phyloP scores from a whole-genome alignment of 2,797 vertebrate genomes.

The Amblyopsis hoosieri region DNA sequence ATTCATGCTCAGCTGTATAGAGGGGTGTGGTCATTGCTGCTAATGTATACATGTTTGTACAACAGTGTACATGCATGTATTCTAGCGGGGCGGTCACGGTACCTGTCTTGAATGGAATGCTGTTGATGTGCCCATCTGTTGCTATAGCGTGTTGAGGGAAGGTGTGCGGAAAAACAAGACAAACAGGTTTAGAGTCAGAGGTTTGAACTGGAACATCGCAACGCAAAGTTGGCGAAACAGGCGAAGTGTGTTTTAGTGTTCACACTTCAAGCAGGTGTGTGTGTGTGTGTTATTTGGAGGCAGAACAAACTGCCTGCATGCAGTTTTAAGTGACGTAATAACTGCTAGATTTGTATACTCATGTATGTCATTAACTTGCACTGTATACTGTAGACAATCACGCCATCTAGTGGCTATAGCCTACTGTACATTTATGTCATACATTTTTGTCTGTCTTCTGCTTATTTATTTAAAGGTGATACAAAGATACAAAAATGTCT shows the following conservation, averaged over 20 bases:
- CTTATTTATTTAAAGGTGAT: constrained; percentile 34
- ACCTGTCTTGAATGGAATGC: constrained; percentile 41
- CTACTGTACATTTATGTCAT: not conserved
- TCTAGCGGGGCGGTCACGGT: constrained; percentile 7
- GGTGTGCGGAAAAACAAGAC: constrained; percentile 70
- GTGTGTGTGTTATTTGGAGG: not conserved
- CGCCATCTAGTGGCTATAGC: constrained; percentile 46
- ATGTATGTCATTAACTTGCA: too few relatives aligned
- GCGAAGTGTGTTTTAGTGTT: too few relatives aligned
- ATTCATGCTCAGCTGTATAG: not conserved
- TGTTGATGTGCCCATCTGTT: constrained; percentile 32
- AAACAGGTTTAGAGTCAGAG: constrained; percentile 69
- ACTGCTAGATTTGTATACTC: too few relatives aligned
- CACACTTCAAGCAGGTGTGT: not conserved
- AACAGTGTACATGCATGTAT: not conserved
- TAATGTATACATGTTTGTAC: not conserved
- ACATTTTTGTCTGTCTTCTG: constrained; percentile 5
- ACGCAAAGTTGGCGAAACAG: not conserved
- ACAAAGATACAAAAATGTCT: constrained; percentile 33
- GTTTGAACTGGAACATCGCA: constrained; percentile 12
- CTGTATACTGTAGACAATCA: constrained; percentile 14
- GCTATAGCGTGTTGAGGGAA: constrained; percentile 65
- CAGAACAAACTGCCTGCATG: too few relatives aligned
- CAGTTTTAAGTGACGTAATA: not conserved
- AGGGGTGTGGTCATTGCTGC: not conserved